Percentiles rank a stretch among this genome's conserved stretches.
phyloP scores from a whole-genome alignment of 2,888 invertebrate species.

The Acanthoscelides obtectus region DNA sequence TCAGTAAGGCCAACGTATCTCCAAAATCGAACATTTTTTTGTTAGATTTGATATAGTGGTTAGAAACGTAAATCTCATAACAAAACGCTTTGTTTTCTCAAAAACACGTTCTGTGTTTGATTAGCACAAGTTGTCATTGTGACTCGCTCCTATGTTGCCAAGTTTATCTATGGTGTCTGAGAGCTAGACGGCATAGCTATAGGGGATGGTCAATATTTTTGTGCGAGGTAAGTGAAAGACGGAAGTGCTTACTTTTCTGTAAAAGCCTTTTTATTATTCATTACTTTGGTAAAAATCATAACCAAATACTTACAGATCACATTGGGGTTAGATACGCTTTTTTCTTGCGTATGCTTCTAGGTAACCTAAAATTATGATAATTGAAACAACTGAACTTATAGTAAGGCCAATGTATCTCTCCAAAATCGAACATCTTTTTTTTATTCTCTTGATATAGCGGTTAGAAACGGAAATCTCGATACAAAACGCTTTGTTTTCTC shows the following conservation, averaged over 20 bases:
- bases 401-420: constrained; percentile 62
- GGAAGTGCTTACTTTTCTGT: too few species aligned
- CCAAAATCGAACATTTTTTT: constrained; percentile 57
- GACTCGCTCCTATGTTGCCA: neutral
- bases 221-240: too few species aligned
- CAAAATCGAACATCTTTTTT: constrained; percentile 55
- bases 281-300: neutral
- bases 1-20: constrained; percentile 61
- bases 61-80: too few species aligned
- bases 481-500: too few species aligned
- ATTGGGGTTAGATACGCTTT: constrained; percentile 45
- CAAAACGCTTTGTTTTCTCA: too few species aligned
- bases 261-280: neutral
- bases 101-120: too few species aligned
- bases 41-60: too few species aligned
- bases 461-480: too few species aligned
- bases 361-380: constrained; percentile 61
- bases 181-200: too few species aligned
- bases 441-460: too few species aligned
- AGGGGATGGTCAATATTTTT: too few species aligned
- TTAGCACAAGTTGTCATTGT: neutral
- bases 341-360: constrained; percentile 64
- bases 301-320: neutral
- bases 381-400: constrained; percentile 58
- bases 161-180: neutral